Base-by-base conservation (phyloP, 2,113 vertebrate genomes). In the Neolamprologus toae region DNA sequence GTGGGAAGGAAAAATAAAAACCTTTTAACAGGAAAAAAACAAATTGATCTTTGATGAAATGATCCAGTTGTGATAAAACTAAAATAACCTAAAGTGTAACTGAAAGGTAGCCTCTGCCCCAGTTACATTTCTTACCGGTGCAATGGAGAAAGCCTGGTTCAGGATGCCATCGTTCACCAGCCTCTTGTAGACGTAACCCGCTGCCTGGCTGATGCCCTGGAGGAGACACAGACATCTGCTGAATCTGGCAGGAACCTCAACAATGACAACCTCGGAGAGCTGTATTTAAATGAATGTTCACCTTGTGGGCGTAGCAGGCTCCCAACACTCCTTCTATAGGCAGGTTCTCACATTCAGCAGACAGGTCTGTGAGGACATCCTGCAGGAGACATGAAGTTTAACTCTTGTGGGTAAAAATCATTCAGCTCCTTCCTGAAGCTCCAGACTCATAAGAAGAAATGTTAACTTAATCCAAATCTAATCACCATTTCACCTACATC, bases 281-380 rank as follows among this genome's bases (percentile, higher is more conserved):
- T 19, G 7, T 1, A 19, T 28, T 78, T 9, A 78, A 49, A 78
- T 33, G 45, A 31, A 51, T n/a, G 73, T n/a, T 17, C 28, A 98
- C 99, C 98, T 99, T 99, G 92, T 99, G 99, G 86, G 98, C 98
- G 19, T 97, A 97, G 81, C 97, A 97, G 33, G 98, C 97, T 84
- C 98, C 97, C 1, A 96, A 90, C 63, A 98, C 97, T 3, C 97
- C 97, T 26, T 98, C 98, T 6, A 98, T 89, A 0, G 97, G 95
- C 79, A 99, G 88, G 92, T 97, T 96, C 88, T 99, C 98, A 3
- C 97, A 98, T 9, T 99, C 98, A 0, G 98, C 98, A 1, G 98
- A 99, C 76, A 99, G 96, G 81, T 99, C 99, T 0, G 99, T 99
- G 42, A 99, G 96, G 61, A 97, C 94, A 26, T 99, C 99, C 99